phyloP scores from a whole-genome alignment of 2,113 vertebrate species.

The Myiozetetes cayanensis region DNA sequence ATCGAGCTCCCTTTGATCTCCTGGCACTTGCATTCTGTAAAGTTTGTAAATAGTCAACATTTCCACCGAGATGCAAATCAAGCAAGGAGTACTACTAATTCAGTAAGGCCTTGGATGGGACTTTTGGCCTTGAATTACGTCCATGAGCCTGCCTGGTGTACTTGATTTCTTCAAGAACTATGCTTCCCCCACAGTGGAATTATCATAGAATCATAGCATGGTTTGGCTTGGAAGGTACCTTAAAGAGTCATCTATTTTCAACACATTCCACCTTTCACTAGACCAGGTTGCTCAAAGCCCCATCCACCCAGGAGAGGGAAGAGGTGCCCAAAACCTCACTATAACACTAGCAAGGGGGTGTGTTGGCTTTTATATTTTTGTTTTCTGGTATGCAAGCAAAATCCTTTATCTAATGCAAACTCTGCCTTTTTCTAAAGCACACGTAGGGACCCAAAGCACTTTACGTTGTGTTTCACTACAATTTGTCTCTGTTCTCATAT shows the following conservation, averaged over 20 bases:
- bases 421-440: neutral
- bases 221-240: neutral
- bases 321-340: neutral
- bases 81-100: neutral
- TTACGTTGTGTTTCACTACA: fast-evolving
- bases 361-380: fast-evolving
- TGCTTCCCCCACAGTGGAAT: neutral
- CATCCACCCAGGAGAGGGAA: neutral
- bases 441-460: fast-evolving
- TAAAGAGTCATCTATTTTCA: neutral
- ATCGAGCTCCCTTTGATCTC: neutral
- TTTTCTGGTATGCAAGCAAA: neutral
- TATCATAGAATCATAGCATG: neutral
- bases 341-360: neutral
- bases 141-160: too few relatives aligned
- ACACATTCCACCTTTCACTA: neutral
- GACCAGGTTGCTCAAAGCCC: neutral
- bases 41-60: neutral
- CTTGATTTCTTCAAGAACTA: neutral
- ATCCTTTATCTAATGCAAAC: neutral
- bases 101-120: neutral
- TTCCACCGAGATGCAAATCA: neutral
- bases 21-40: too few relatives aligned
- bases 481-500: neutral
- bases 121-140: neutral